A percentile compares a stretch with the other conserved stretches of the same genome.
These are phyloP conservation scores for Ypsolopha scabrella DNA, from an alignment of 2,888 invertebrate species.

Conservation along the genomic window DNA sequence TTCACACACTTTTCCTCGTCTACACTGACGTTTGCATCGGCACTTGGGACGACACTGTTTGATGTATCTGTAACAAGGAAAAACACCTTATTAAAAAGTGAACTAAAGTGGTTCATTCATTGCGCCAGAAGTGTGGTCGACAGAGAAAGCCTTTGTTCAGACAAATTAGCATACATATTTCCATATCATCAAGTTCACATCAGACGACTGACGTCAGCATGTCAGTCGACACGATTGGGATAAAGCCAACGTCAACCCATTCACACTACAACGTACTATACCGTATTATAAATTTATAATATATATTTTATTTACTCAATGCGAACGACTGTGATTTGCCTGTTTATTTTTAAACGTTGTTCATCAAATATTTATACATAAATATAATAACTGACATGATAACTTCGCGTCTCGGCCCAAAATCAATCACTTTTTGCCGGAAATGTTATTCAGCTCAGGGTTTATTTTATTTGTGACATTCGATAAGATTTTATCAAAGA, in stretches of 20 bases:
- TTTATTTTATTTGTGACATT: too few relatives aligned
- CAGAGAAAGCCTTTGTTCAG: too few relatives aligned
- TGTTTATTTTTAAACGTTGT: too few relatives aligned
- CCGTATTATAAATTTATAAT: too few relatives aligned
- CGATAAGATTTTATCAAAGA: too few relatives aligned
- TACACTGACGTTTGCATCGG: constrained; percentile 55
- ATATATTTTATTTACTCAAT: background rate
- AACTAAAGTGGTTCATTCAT: too few relatives aligned
- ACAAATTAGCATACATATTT: too few relatives aligned
- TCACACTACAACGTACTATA: constrained; percentile 45
- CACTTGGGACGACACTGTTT: constrained; percentile 56
- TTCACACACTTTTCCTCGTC: constrained; percentile 57
- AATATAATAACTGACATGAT: background rate
- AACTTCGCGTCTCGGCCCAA: background rate
- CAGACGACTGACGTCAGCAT: constrained; percentile 40
- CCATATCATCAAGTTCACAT: constrained; percentile 11
- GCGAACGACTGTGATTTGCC: too few relatives aligned
- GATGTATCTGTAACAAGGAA: constrained; percentile 54
- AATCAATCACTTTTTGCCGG: background rate
- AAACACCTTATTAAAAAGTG: constrained; percentile 5
- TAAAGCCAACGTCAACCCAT: constrained; percentile 54
- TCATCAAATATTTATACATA: too few relatives aligned
- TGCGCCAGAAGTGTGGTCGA: too few relatives aligned
- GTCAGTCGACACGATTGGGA: constrained; percentile 46
- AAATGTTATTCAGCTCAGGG: background rate